phyloP scores from a whole-genome alignment of 2,888 invertebrate species.

The Venustoraphidia nigricollis region DNA sequence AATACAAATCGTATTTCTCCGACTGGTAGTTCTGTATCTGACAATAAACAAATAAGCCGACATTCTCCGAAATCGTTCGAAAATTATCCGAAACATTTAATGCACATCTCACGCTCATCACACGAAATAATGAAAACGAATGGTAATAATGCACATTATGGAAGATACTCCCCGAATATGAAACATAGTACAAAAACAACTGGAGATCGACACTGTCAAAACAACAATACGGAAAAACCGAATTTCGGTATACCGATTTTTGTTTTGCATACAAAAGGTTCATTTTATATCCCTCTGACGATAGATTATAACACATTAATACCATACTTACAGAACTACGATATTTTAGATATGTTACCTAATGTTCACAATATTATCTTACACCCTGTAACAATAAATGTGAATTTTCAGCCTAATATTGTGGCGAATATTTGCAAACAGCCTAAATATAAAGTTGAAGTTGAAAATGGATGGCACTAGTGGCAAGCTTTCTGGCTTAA shows the following conservation, averaged over 20 bases:
- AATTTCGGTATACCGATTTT: constrained; percentile 67
- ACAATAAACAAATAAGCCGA: constrained; percentile 11
- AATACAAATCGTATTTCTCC: constrained; percentile 18
- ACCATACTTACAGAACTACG: constrained; percentile 48
- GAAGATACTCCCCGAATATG: constrained; percentile 10
- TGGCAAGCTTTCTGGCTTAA: no score
- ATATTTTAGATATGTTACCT: constrained; percentile 37
- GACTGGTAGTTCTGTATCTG: constrained; percentile 19
- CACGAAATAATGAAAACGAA: constrained; percentile 1
- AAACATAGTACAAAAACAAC: constrained; percentile 6
- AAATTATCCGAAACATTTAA: constrained; percentile 3
- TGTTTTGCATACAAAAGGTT: constrained; percentile 75
- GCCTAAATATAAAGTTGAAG: constrained; percentile 4
- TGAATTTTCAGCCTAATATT: constrained; percentile 43
- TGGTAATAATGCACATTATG: neutral
- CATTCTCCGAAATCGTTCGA: constrained; percentile 5
- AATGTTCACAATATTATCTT: constrained; percentile 43
- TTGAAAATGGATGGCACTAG: constrained; percentile 4
- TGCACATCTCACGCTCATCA: neutral
- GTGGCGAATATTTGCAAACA: neutral
- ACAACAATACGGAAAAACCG: constrained; percentile 9
- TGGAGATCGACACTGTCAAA: constrained; percentile 13
- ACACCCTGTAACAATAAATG: constrained; percentile 81
- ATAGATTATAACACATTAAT: constrained; percentile 58
- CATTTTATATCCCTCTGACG: constrained; percentile 76